Percentiles rank a stretch among this genome's conserved stretches.
Evolutionary conservation across 2,888 invertebrate species (phyloP).

Genomic region (Diaprepes abbreviatus): DNA sequence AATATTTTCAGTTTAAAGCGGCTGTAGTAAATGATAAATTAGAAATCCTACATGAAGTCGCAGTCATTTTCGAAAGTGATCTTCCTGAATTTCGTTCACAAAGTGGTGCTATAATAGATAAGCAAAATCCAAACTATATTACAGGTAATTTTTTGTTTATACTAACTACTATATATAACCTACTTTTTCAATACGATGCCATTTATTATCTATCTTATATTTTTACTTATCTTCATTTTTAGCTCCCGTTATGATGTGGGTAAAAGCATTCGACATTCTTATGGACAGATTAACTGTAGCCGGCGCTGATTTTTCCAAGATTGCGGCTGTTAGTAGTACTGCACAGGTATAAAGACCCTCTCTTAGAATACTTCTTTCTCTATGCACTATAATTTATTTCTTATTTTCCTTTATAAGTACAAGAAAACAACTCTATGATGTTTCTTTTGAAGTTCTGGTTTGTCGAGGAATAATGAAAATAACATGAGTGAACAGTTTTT

Average conservation of each 20-base stretch:
- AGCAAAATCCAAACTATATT: conserved; percentile 71
- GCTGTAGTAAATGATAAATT: conserved; percentile 83
- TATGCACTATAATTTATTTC: too few relatives aligned
- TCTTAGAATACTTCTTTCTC: too few relatives aligned
- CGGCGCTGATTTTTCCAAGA: conserved; percentile 85
- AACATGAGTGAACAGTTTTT: too few relatives aligned
- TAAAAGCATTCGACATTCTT: conserved; percentile 93
- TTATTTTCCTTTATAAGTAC: too few relatives aligned
- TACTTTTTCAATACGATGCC: not conserved
- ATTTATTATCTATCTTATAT: too few relatives aligned
- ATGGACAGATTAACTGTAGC: conserved; percentile 85
- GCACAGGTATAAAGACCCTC: conserved; percentile 86
- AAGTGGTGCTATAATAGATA: conserved; percentile 73
- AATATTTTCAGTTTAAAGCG: conserved; percentile 83
- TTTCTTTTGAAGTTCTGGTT: too few relatives aligned
- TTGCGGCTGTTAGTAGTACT: conserved; percentile 90
- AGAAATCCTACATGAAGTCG: conserved; percentile 81
- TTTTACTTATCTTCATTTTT: conserved; percentile 14
- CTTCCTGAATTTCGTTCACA: conserved; percentile 90
- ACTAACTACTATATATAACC: too few relatives aligned
- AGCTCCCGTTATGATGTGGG: conserved; percentile 93
- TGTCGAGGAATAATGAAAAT: too few relatives aligned
- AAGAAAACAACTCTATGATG: not conserved
- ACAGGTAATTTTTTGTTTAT: conserved; percentile 66
- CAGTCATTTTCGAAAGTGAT: conserved; percentile 92